These are phyloP conservation scores for Neoscelio sp. DNA, from an alignment of 2,888 invertebrate species.

Conservation along the genomic window DNA sequence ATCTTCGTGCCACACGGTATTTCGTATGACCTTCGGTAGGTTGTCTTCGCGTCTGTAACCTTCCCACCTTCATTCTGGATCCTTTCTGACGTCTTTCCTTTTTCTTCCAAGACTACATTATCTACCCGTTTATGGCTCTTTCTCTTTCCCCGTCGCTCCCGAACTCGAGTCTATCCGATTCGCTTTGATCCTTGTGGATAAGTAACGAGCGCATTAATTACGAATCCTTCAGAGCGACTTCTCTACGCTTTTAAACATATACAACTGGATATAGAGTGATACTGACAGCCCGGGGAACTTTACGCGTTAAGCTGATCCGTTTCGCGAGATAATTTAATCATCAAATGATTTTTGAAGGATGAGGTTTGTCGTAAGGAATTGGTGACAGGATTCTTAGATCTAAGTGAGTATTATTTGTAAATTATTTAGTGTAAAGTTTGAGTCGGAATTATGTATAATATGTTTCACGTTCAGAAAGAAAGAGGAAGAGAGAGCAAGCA, in stretches of 20 bases:
- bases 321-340: slow-evolving; percentile 29
- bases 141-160: slow-evolving; percentile 40
- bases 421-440: slow-evolving; percentile 15
- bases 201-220: slow-evolving; percentile 58
- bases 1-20: slow-evolving; percentile 21
- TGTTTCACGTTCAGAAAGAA: too few species aligned
- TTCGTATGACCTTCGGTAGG: slow-evolving; percentile 56
- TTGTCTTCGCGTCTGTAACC: slow-evolving; percentile 31
- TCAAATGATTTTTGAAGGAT: slow-evolving; percentile 29
- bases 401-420: too few species aligned
- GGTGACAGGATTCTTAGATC: slow-evolving; percentile 13
- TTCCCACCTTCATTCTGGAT: slow-evolving; percentile 30
- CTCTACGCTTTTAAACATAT: slow-evolving; percentile 18
- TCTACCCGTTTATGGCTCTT: slow-evolving; percentile 38
- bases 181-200: slow-evolving; percentile 47
- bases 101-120: slow-evolving; percentile 18
- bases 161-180: slow-evolving; percentile 19
- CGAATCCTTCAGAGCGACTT: slow-evolving; percentile 30
- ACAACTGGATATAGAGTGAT: background rate
- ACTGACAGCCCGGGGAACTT: slow-evolving; percentile 8
- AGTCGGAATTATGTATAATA: too few species aligned
- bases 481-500: too few species aligned
- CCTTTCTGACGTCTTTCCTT: background rate
- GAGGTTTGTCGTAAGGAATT: slow-evolving; percentile 7
- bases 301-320: slow-evolving; percentile 7